A percentile compares a stretch with the other conserved stretches of the same genome.
These are phyloP conservation scores for Hydraecia micacea DNA, from an alignment of 2,888 invertebrate genomes.

Conservation along the genomic window DNA sequence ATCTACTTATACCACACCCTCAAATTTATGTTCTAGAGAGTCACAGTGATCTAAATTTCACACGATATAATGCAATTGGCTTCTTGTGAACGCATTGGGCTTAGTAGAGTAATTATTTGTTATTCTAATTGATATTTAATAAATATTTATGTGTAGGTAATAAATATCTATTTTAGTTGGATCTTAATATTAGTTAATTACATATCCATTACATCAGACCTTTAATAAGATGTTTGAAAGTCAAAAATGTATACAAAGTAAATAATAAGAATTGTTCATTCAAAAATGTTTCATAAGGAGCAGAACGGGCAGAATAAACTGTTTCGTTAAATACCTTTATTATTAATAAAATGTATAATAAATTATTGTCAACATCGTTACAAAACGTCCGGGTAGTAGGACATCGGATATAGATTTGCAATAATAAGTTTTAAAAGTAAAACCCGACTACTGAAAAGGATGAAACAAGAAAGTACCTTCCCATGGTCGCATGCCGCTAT, in stretches of 20 bases:
- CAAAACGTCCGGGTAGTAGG: too few relatives aligned
- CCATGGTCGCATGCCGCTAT: too few relatives aligned
- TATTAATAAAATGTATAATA: neutral
- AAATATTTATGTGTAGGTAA: neutral
- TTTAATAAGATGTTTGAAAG: neutral
- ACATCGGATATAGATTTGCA: neutral
- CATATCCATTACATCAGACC: neutral
- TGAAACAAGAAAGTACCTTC: too few relatives aligned
- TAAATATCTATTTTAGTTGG: neutral
- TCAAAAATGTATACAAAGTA: neutral
- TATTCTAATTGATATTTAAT: neutral
- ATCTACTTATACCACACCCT: slow-evolving; percentile 66
- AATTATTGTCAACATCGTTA: neutral
- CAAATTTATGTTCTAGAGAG: slow-evolving; percentile 71
- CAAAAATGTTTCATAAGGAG: neutral
- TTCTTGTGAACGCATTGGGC: slow-evolving; percentile 41
- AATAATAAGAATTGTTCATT: neutral
- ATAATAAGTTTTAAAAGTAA: too few relatives aligned
- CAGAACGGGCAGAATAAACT: neutral
- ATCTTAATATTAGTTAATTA: neutral
- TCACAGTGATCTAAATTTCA: slow-evolving; percentile 48
- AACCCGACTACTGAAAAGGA: too few relatives aligned
- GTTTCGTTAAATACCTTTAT: neutral
- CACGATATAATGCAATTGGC: slow-evolving; percentile 35
- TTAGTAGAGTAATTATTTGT: slow-evolving; percentile 4